These are phyloP conservation scores for Acyrthosiphon pisum DNA, from an alignment of 1,140 invertebrate genomes.

Conservation along the genomic window DNA sequence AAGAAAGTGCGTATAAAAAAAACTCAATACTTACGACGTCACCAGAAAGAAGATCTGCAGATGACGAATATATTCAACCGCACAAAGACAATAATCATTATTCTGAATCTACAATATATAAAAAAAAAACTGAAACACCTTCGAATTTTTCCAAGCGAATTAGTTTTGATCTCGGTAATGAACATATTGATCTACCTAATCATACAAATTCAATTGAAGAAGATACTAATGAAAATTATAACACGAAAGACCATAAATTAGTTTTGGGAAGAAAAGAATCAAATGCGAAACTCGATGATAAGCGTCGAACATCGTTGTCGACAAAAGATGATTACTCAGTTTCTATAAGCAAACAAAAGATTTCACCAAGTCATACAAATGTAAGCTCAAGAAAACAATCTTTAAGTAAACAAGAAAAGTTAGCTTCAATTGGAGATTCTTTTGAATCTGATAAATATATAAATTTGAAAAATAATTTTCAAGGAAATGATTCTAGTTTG, in stretches of 20 bases:
- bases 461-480: neutral
- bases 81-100: neutral
- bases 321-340: neutral
- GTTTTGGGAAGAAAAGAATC: neutral
- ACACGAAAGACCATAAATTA: neutral
- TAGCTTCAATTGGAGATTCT: conserved; percentile 14
- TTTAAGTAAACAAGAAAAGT: conserved; percentile 15
- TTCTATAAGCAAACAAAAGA: neutral
- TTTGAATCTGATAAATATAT: conserved; percentile 11
- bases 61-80: neutral
- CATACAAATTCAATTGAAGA: neutral
- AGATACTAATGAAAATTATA: neutral
- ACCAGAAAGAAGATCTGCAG: neutral
- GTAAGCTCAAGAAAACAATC: neutral
- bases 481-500: neutral
- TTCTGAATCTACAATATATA: neutral
- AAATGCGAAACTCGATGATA: neutral
- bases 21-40: neutral
- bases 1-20: neutral
- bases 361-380: neutral
- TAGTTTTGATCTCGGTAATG: conserved; percentile 33
- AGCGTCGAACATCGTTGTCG: neutral
- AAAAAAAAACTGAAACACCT: neutral
- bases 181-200: neutral
- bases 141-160: neutral